Conservation (phyloP, 2,888 invertebrate genomes). For the Biston betularia region DNA sequence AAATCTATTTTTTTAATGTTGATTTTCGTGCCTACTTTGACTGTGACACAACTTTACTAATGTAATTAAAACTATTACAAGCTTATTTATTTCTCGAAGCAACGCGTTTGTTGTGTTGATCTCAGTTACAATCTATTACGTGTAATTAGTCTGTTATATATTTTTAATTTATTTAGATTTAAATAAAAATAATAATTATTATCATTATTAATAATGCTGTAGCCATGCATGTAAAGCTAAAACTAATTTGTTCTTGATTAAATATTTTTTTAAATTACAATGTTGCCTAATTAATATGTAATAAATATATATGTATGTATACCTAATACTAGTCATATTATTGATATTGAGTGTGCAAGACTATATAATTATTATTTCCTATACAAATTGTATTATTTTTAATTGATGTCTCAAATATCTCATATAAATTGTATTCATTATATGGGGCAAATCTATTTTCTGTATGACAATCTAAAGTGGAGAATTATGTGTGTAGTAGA, state of each 20-base stretch:
- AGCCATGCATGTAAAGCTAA: conserved; percentile 12
- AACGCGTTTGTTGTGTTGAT: conserved; percentile 4
- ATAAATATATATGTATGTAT: conserved; percentile 1
- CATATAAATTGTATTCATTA: background rate
- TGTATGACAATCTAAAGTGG: conserved; percentile 3
- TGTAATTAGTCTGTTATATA: conserved; percentile 14
- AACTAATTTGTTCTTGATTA: background rate
- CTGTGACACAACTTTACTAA: no score
- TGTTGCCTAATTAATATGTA: conserved; percentile 12
- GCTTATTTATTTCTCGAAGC: background rate
- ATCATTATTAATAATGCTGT: background rate
- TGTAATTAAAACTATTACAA: no score
- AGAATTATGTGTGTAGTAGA: conserved; percentile 16
- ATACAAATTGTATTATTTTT: conserved; percentile 1
- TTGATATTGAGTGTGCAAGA: conserved; percentile 52
- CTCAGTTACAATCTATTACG: conserved; percentile 1
- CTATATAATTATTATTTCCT: conserved; percentile 1
- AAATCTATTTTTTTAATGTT: no score
- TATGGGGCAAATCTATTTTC: background rate
- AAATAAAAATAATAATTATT: background rate
- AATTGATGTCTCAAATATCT: background rate
- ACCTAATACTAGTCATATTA: conserved; percentile 41
- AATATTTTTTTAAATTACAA: conserved; percentile 8
- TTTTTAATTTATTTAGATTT: background rate
- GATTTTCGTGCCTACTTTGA: no score